phyloP scores from a whole-genome alignment of 2,113 vertebrate genomes.

The Sinosuthora webbiana region DNA sequence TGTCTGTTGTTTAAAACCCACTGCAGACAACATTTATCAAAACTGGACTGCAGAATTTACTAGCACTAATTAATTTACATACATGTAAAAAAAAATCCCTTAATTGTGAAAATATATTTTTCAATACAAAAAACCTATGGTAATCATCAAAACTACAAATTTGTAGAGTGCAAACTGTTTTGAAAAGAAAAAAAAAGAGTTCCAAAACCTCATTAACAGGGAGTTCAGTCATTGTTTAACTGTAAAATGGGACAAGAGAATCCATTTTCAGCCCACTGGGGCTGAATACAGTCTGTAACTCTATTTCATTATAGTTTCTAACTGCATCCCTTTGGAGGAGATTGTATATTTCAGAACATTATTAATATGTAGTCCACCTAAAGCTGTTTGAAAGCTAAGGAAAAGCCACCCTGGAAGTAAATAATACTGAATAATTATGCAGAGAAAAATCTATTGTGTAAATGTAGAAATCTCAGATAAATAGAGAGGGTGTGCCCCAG shows the following conservation, averaged over 20 bases:
- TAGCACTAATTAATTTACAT: not conserved
- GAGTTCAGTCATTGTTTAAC: not conserved
- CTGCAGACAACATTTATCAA: not conserved
- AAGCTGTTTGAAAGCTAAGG: not conserved
- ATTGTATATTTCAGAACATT: not conserved
- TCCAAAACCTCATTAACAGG: not conserved
- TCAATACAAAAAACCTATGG: not conserved
- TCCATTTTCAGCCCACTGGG: not conserved
- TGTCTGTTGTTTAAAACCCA: not conserved
- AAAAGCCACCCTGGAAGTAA: not conserved
- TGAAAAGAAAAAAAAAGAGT: not conserved
- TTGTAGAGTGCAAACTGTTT: not conserved
- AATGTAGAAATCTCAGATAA: not conserved
- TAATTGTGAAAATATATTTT: not conserved
- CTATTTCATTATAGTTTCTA: not conserved
- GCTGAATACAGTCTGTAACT: not conserved
- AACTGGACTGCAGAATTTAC: not conserved
- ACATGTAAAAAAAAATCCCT: rapidly evolving
- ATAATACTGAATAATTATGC: not conserved
- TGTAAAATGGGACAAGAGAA: not conserved
- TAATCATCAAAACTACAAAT: not conserved
- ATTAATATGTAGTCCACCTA: not conserved
- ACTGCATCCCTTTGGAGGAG: not conserved
- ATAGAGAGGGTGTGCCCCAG: not conserved
- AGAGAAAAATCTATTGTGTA: not conserved